Evolutionary conservation across 2,113 vertebrate species (phyloP), one percentile per base, ranked within the genome.

Genomic region (Hippocampus abdominalis): DNA sequence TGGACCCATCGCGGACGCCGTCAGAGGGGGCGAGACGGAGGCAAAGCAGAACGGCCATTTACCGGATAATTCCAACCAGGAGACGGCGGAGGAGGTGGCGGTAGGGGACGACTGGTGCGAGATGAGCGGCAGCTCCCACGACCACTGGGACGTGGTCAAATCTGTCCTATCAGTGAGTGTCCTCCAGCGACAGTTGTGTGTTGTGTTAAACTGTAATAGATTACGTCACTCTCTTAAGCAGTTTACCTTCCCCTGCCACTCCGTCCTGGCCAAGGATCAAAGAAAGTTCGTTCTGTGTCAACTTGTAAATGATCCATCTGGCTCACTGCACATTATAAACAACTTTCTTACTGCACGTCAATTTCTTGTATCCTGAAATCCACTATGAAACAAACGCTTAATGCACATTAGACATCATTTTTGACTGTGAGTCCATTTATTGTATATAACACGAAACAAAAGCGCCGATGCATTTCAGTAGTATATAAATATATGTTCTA

Each of bases 61-160:
- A 3, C 66, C 75, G 25, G 69, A 49, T 3, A 49, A 66, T n/a
- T 25, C 20, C 32, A 70, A 66, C 40, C 56, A 65, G 67, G 54
- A 63, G 23, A 48, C 72, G 64, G 7, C 29, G 4, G 16, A 18
- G 46, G 46, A 18, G 66, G 6, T 68, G 64, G 7, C n/a, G 59
- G 9, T 65, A 66, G 7, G 18, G 68, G 82, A 87, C 1, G 73
- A 84, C 74, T 89, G 89, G 87, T 80, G 75, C 2, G 84, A 90
- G 51, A 74, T 86, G 29, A 89, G 87, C 57, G 85, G 69, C 3
- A 87, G 89, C 74, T 66, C 84, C 1, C 89, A 89, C 51, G 87
- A 89, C 20, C 89, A 90, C 86, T 90, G 89, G 89, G 89, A 90
- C 36, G 85, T 90, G 7, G 87, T 90, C 54, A 88, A 88, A 21